A percentile compares a stretch with the other conserved stretches of the same genome.
Evolutionary conservation across 2,113 vertebrate genomes (phyloP).

Genomic region (Isurus oxyrinchus): DNA sequence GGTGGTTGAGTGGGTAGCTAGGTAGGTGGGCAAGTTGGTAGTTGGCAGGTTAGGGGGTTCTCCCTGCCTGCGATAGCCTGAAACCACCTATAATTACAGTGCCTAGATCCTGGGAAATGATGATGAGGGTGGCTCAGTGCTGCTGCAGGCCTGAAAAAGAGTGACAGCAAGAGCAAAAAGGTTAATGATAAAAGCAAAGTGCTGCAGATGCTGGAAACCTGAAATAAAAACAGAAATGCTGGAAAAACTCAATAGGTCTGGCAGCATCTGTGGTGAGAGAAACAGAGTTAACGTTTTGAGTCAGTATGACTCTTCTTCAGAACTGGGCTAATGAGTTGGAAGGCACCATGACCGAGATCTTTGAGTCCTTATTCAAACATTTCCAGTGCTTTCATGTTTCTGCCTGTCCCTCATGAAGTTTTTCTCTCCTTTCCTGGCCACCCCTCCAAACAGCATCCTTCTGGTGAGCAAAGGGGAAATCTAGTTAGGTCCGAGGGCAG

Average conservation of each 20-base stretch:
- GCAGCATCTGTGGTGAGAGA: no score
- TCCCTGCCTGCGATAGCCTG: neutral
- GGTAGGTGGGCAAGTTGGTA: no score
- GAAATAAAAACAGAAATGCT: no score
- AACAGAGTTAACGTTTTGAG: no score
- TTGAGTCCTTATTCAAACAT: neutral
- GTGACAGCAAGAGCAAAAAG: no score
- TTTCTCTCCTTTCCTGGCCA: neutral
- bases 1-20: no score
- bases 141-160: neutral
- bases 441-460: neutral
- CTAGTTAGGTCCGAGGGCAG: neutral
- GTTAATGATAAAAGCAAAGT: no score
- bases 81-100: neutral
- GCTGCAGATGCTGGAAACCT: no score
- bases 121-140: neutral
- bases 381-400: neutral
- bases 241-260: no score
- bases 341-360: neutral
- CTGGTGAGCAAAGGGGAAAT: neutral
- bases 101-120: neutral
- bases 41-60: no score
- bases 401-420: neutral
- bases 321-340: neutral
- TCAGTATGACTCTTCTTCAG: no score